Evolutionary conservation across 2,113 vertebrate genomes (phyloP).

Genomic region (Lampris megalopsis): DNA sequence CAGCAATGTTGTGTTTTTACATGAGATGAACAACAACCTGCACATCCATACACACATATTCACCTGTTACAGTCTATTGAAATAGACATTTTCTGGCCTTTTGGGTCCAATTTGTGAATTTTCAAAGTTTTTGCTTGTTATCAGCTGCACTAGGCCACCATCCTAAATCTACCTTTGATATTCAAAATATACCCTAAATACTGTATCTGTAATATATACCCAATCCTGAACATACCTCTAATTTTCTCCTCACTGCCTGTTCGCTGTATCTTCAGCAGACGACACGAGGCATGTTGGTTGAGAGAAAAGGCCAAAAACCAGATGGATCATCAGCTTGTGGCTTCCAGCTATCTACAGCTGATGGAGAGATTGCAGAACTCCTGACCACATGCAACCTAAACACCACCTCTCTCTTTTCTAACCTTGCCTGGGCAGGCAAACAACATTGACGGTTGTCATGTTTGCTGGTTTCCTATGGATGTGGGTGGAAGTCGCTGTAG

Average conservation of each 20-base stretch:
- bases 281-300: conserved; percentile 30
- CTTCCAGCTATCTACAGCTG: not conserved
- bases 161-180: too few relatives aligned
- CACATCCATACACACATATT: not conserved
- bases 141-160: conserved; percentile 6
- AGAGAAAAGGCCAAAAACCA: conserved; percentile 28
- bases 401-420: conserved; percentile 13
- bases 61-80: conserved; percentile 1
- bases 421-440: not conserved
- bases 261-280: conserved; percentile 30
- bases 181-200: too few relatives aligned
- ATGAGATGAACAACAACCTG: not conserved
- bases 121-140: conserved; percentile 12
- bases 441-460: not conserved
- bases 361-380: not conserved
- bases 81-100: not conserved
- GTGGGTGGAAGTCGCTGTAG: not conserved
- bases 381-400: not conserved
- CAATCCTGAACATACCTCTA: conserved; percentile 1
- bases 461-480: not conserved
- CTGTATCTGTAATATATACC: too few relatives aligned
- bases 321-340: conserved; percentile 27
- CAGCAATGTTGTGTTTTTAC: too few relatives aligned
- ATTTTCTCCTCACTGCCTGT: conserved; percentile 1
- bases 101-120: not conserved